A percentile compares a stretch with the other conserved stretches of the same genome.
Conservation (phyloP, 92 coral and sea anemone genomes). For the Siderastrea siderea region DNA sequence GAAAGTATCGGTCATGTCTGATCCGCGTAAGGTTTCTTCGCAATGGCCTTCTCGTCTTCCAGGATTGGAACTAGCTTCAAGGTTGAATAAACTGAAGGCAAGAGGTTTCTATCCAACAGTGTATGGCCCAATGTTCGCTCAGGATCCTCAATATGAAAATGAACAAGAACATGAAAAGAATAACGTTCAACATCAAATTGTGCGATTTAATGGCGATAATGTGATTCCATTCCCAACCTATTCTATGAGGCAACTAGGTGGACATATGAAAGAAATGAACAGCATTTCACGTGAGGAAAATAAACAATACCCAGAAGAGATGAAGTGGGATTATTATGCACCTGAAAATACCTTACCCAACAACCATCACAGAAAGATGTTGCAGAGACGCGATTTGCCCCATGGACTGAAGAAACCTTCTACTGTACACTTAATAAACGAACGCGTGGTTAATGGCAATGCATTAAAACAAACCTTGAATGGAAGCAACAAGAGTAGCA, state of each 20-base stretch:
- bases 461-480: background rate
- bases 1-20: conserved; percentile 13
- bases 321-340: background rate
- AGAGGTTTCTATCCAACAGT: background rate
- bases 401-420: background rate
- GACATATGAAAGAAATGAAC: background rate
- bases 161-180: background rate
- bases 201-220: background rate
- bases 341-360: background rate
- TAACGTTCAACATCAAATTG: background rate
- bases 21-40: conserved; percentile 26
- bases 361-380: background rate
- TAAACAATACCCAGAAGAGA: background rate
- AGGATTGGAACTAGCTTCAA: background rate
- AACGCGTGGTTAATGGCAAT: background rate
- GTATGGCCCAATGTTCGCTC: background rate
- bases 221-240: background rate
- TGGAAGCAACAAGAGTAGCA: background rate
- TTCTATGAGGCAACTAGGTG: background rate
- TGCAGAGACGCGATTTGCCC: background rate
- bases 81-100: background rate
- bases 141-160: too few relatives aligned
- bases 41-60: conserved; percentile 37
- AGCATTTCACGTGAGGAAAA: background rate
- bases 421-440: background rate